Conservation (phyloP, 2,797 vertebrate genomes). For the Hoplostethus atlanticus region DNA sequence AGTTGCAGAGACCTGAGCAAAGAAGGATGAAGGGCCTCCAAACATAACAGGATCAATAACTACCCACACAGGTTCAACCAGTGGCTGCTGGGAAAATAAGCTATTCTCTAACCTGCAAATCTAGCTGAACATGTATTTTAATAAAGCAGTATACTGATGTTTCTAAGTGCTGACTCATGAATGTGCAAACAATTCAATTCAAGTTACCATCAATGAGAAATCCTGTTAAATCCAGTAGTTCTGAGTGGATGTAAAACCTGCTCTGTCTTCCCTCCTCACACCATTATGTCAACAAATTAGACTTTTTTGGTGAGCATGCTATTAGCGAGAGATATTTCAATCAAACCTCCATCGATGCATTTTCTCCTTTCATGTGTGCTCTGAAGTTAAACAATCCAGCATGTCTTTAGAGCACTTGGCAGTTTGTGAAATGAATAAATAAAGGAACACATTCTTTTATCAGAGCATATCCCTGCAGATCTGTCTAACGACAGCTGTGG, state of each 20-base stretch:
- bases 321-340: conserved; percentile 41
- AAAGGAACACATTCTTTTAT: conserved; percentile 76
- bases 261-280: not conserved
- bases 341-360: conserved; percentile 37
- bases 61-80: not conserved
- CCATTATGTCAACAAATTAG: not conserved
- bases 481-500: conserved; percentile 80
- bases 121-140: not conserved
- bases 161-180: conserved; percentile 22
- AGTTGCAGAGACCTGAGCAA: conserved; percentile 31
- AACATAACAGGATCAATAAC: conserved; percentile 36
- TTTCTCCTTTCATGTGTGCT: conserved; percentile 54
- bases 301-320: conserved; percentile 9
- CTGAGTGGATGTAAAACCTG: not conserved
- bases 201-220: not conserved
- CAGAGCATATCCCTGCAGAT: conserved; percentile 72
- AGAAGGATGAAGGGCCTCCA: conserved; percentile 46
- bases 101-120: not conserved
- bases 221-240: not conserved
- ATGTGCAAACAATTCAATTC: not conserved
- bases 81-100: conserved; percentile 20
- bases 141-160: not conserved
- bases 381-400: conserved; percentile 63
- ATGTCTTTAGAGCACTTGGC: conserved; percentile 67
- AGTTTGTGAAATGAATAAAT: conserved; percentile 82